These are phyloP conservation scores for Plusia festucae DNA, from an alignment of 2,888 invertebrate genomes.

Conservation along the genomic window DNA sequence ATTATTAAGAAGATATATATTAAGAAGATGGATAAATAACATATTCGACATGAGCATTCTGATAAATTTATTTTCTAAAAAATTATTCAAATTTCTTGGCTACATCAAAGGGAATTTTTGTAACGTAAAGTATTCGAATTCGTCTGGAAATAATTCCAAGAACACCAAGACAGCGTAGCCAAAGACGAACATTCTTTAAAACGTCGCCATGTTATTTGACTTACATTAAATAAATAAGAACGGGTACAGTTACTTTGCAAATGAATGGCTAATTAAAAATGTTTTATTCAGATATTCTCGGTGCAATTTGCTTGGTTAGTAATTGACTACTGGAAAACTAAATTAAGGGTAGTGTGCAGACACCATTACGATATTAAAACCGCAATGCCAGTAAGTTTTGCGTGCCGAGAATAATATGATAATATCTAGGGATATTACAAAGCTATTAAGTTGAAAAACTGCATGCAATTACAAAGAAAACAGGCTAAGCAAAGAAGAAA, in stretches of 20 bases:
- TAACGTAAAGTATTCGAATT: neutral
- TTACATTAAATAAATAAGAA: slow-evolving; percentile 27
- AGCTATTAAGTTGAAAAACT: slow-evolving; percentile 71
- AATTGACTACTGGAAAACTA: slow-evolving; percentile 52
- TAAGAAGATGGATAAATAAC: neutral
- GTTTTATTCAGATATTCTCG: slow-evolving; percentile 40
- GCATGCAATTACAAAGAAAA: slow-evolving; percentile 28
- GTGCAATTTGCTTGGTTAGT: slow-evolving; percentile 35
- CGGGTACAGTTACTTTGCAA: slow-evolving; percentile 28
- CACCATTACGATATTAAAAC: slow-evolving; percentile 68
- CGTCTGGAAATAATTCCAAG: neutral
- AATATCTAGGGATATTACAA: slow-evolving; percentile 74
- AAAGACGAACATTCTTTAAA: slow-evolving; percentile 19
- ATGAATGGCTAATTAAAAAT: slow-evolving; percentile 48
- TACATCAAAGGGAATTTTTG: neutral
- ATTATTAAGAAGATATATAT: no score
- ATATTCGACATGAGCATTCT: neutral
- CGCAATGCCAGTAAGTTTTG: slow-evolving; percentile 59
- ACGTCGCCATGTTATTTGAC: slow-evolving; percentile 23
- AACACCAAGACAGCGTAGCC: neutral
- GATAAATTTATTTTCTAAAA: neutral
- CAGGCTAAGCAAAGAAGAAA: slow-evolving; percentile 7
- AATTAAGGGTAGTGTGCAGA: slow-evolving; percentile 48
- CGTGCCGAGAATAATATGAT: slow-evolving; percentile 71
- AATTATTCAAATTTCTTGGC: neutral